Base-by-base conservation (phyloP, 2,797 vertebrate genomes). In the Girardinus metallicus region DNA sequence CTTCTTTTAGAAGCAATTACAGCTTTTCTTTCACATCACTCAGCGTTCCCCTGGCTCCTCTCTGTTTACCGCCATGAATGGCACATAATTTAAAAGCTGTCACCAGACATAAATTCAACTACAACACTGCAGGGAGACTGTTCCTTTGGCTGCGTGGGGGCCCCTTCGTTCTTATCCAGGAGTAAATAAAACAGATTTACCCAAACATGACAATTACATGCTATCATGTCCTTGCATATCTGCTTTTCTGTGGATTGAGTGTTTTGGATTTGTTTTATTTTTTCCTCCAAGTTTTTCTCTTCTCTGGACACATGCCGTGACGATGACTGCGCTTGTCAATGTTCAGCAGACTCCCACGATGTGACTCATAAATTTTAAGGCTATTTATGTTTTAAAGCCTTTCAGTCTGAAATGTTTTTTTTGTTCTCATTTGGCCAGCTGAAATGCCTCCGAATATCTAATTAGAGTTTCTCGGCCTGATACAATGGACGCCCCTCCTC, bases 261-360 rank as follows among this genome's bases (percentile, higher is more conserved):
- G 57, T 70, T 51, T 55, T 49, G 44, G 53, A 23, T 29, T 46
- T 60, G 66, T 34, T 15, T n/a, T 5, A 4, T 36, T 6, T 8
- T 36, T 31, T 77, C 75, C 77, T 82, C 74, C 64, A 74, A 78
- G 43, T 78, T 68, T 84, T 88, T 77, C 77, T 88, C 80, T 78
- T 76, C 78, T 74, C 1, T 49, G 79, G 87, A 86, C 79, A 64
- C 85, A 66, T 70, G 62, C 86, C 74, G 87, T 55, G 83, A 81
- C 44, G 79, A 82, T 70, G 85, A 82, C 80, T 80, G 43, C 44
- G 2, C 83, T 51, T 26, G 76, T 73, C 81, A 73, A 84, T 55
- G 47, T 81, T 83, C 73, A 36, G 73, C 88, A 81, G 80, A 90
- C 90, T 87, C 85, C 81, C 84, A 85, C 83, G 72, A 87, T 89